Base-by-base conservation (phyloP, 2,797 vertebrate genomes). In the Heteromormyrus szaboi region DNA sequence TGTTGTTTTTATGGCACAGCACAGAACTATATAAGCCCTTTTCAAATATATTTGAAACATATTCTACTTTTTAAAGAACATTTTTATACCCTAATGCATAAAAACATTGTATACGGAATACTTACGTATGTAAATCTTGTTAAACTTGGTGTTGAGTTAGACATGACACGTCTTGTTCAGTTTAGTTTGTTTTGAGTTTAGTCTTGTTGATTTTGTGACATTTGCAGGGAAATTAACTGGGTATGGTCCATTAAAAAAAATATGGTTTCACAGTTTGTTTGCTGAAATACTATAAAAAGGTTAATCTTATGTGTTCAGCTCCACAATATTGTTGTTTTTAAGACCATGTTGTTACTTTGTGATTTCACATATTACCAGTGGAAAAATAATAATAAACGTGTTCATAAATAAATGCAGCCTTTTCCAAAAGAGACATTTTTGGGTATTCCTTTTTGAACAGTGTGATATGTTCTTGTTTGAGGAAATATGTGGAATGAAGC, bases 321-420 rank as follows among this genome's bases (percentile, higher is more conserved):
- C 90, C 90, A 90, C 89, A 65, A 86, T 89, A 92, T 62, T 91
- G 44, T 88, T 90, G 29, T 88, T 90, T 90, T 90, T 89, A 33
- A 88, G 91, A 90, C 91, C 89, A 56, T 48, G 88, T 89, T 84
- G 90, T 90, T 88, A 89, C 91, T 89, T 89, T 91, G 90, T 91
- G 89, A 90, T 86, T 89, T 89, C 79, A 89, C 88, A 83, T 89
- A 85, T 81, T 88, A 88, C 33, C 62, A 68, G 44, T 88, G 88
- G 86, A 76, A 56, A 83, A 53, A 85, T 90, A 88, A 91, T 90
- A 87, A 85, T 86, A 89, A 87, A 88, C 89, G 76, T 91, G 92
- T 90, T 92, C 89, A 76, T 89, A 92, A 93, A 93, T 93, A 93
- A 93, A 92, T 88, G 72, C 37, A 84, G 79, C 85, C 87, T 92